Base-by-base conservation (phyloP, 2,113 vertebrate genomes). In the Cebidichthys violaceus region DNA sequence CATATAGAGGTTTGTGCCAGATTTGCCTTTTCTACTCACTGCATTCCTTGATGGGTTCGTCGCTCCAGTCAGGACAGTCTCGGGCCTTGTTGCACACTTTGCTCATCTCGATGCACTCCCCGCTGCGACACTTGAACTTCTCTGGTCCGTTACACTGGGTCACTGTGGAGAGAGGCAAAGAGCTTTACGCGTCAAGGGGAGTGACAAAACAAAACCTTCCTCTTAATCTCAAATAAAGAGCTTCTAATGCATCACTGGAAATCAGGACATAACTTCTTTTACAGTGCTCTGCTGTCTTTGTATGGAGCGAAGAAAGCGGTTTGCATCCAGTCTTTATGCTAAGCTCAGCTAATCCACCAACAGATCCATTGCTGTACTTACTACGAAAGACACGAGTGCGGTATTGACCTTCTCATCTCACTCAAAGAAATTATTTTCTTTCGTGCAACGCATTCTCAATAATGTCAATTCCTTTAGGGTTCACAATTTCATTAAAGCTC, bases 11-110 rank as follows among this genome's bases (percentile, higher is more conserved):
- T 22, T 22, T 20, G 6, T 9, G 22, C 52, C 52, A 55, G 5
- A 55, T 24, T 55, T 4, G 9, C 18, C 24, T 62, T 45, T 5
- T 45, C 47, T n/a, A 97, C 98, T 98, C 93, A 99, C 98, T 94
- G 87, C 98, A 99, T 79, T 99, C 97, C 70, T 97, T 97, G 55
- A 98, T 95, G 18, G 98, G 98, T 47, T 99, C 98, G 9, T 99
- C 98, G n/a, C 98, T 99, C 97, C 98, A 97, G 93, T 99, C 98
- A 2, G 94, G 95, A 94, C 98, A 99, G 94, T 99, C 98, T 52
- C 96, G 93, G 81, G 95, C 94, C 85, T 97, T 96, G 94, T 99
- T 97, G 91, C 98, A 99, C 6, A 99, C 97, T 93, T 97, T 97
- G 89, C 78, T 96, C 90, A 96, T 93, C 64, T 99, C 98, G 64